A percentile compares a stretch with the other conserved stretches of the same genome.
Conservation (phyloP, 2,888 invertebrate species). For the Prenolepis imparis region DNA sequence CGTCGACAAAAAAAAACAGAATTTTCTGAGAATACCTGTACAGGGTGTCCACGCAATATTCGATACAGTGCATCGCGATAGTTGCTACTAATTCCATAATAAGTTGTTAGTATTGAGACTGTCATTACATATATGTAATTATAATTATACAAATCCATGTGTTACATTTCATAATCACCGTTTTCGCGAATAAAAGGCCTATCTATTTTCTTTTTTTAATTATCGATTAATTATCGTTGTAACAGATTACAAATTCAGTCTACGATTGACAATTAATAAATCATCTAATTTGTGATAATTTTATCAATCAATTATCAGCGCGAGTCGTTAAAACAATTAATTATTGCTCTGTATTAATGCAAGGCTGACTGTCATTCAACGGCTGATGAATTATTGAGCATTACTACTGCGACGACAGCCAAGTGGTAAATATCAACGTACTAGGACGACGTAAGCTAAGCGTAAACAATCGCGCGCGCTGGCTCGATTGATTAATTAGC, state of each 20-base stretch:
- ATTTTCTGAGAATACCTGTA: neutral
- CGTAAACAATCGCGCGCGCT: conserved; percentile 17
- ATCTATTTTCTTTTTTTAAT: neutral
- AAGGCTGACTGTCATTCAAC: conserved; percentile 12
- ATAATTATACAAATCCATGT: neutral
- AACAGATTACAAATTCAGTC: neutral
- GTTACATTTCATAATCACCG: neutral
- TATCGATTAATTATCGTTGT: neutral
- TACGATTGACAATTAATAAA: neutral
- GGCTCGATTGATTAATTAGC: conserved; percentile 35
- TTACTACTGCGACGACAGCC: conserved; percentile 16
- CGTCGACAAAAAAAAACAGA: neutral
- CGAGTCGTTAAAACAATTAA: conserved; percentile 6
- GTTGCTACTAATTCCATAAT: neutral
- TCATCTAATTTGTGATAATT: neutral
- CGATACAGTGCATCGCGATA: neutral
- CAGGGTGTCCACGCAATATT: neutral
- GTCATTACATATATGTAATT: neutral
- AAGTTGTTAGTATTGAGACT: neutral
- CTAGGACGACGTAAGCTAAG: neutral
- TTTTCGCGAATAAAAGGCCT: too few relatives aligned
- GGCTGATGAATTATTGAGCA: conserved; percentile 17
- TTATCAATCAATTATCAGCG: conserved; percentile 5
- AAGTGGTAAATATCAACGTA: conserved; percentile 9
- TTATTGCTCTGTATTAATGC: neutral